Conservation (phyloP, 2,113 vertebrate genomes). For the Emydocephalus ijimae region DNA sequence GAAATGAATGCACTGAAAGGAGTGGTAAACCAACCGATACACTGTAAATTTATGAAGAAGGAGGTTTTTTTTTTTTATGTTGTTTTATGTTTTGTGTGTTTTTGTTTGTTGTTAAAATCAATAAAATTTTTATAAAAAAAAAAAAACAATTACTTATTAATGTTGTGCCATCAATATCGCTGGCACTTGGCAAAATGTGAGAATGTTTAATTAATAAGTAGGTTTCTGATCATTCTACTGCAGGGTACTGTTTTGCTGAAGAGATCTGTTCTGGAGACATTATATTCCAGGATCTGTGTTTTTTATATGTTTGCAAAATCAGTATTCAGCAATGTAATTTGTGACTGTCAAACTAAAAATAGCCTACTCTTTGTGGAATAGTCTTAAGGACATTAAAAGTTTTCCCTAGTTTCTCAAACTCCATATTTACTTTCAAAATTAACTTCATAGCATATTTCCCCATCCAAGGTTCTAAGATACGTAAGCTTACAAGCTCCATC, state of each 20-base stretch:
- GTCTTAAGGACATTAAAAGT: neutral
- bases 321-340: neutral
- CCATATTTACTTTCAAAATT: neutral
- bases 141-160: too few relatives aligned
- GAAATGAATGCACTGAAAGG: too few relatives aligned
- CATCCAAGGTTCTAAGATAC: neutral
- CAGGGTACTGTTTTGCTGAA: neutral
- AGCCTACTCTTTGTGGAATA: neutral
- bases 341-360: neutral
- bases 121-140: too few relatives aligned
- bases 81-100: too few relatives aligned
- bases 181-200: neutral
- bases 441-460: neutral
- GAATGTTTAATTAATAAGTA: neutral
- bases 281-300: neutral
- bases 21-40: too few relatives aligned
- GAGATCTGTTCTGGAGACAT: neutral
- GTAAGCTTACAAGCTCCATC: neutral
- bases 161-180: neutral
- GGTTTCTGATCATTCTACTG: neutral
- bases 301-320: neutral
- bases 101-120: too few relatives aligned
- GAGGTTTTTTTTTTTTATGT: too few relatives aligned
- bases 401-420: neutral
- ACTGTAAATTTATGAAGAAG: too few relatives aligned